Evolutionary conservation across 2,113 vertebrate species (phyloP).

Genomic region (Barbus barbus): DNA sequence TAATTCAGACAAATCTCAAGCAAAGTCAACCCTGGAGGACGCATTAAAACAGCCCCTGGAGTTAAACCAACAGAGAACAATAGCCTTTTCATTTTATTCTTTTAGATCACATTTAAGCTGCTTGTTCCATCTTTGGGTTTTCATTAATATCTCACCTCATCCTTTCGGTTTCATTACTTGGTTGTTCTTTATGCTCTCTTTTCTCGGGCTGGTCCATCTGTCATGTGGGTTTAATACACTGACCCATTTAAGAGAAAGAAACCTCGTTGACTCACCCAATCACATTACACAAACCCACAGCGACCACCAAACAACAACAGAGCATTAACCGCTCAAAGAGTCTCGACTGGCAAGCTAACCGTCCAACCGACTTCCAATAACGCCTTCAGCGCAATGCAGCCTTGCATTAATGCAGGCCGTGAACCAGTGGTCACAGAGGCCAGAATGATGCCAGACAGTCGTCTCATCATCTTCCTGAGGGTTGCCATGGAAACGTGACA

Average conservation of each 20-base stretch:
- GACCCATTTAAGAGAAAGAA: background rate
- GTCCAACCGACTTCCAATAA: background rate
- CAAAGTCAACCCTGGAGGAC: background rate
- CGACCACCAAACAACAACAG: background rate
- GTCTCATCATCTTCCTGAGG: background rate
- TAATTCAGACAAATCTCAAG: background rate
- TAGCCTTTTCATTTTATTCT: background rate
- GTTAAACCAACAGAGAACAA: background rate
- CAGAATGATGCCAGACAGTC: background rate
- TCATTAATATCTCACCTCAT: background rate
- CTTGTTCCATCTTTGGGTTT: too few relatives aligned
- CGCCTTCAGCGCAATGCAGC: background rate
- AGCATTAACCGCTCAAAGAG: background rate
- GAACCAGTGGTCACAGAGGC: background rate
- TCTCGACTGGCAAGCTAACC: background rate
- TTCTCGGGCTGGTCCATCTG: background rate
- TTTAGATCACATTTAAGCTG: background rate
- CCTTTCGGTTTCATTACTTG: background rate
- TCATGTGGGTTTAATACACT: background rate
- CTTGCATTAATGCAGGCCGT: background rate
- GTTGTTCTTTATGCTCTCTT: background rate
- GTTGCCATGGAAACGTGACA: conserved; percentile 22
- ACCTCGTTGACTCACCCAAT: background rate
- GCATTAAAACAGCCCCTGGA: background rate
- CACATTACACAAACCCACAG: background rate